These are phyloP conservation scores for Caenorhabditis angaria DNA, from an alignment of 2,888 invertebrate species.

Conservation along the genomic window DNA sequence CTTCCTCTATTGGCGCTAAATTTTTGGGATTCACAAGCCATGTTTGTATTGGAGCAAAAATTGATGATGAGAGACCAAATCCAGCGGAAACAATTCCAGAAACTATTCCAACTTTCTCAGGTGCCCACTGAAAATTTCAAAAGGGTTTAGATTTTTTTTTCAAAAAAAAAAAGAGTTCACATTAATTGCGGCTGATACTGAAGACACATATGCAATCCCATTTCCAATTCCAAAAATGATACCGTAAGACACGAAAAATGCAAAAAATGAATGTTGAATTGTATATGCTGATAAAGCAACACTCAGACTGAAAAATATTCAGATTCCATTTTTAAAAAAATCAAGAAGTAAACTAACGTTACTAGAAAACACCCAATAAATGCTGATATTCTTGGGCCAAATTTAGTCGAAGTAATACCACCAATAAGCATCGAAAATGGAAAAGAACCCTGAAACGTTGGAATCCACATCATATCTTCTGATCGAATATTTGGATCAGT, in stretches of 20 bases:
- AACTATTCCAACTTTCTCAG: conserved; percentile 67
- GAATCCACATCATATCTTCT: conserved; percentile 71
- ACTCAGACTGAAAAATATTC: conserved; percentile 50
- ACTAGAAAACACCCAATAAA: conserved; percentile 65
- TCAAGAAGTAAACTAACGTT: conserved; percentile 51
- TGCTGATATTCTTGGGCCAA: conserved; percentile 64
- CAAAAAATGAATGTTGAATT: conserved; percentile 61
- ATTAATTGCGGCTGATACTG: conserved; percentile 69
- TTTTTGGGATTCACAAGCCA: conserved; percentile 67
- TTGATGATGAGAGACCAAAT: conserved; percentile 69
- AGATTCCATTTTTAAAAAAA: not conserved
- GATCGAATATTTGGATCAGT: conserved; percentile 63
- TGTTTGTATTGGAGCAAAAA: conserved; percentile 71
- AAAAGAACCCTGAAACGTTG: conserved; percentile 70
- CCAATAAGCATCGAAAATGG: conserved; percentile 72
- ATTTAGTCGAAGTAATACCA: conserved; percentile 54
- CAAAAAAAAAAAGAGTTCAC: conserved; percentile 35
- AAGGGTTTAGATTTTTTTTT: not conserved
- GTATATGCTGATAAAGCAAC: conserved; percentile 65
- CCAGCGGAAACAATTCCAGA: conserved; percentile 71
- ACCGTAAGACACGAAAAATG: conserved; percentile 68
- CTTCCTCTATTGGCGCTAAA: conserved; percentile 62
- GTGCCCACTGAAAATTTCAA: conserved; percentile 68
- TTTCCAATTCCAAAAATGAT: conserved; percentile 69
- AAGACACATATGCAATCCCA: conserved; percentile 71